Percentiles rank a stretch among this genome's conserved stretches.
phyloP scores from a whole-genome alignment of 1,140 invertebrate genomes.

The Diorhabda elongata region DNA sequence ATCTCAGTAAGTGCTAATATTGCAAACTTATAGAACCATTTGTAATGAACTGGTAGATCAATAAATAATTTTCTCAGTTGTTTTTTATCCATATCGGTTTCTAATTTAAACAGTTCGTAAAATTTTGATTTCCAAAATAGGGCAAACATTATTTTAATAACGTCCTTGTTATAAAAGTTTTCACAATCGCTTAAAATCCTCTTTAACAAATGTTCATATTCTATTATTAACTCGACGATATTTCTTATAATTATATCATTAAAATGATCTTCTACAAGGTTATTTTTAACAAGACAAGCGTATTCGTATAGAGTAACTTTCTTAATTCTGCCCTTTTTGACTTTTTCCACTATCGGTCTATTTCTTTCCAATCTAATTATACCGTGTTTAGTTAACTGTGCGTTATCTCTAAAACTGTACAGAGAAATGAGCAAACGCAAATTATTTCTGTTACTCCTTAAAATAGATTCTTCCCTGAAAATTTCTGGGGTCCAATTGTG shows the following conservation, averaged over 20 bases:
- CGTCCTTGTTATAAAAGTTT: conserved; percentile 19
- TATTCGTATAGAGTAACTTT: conserved; percentile 31
- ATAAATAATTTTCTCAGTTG: conserved; percentile 5
- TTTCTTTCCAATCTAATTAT: not conserved
- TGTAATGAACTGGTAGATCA: conserved; percentile 50
- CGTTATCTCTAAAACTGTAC: conserved; percentile 9
- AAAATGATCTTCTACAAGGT: conserved; percentile 39
- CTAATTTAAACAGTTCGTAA: conserved; percentile 23
- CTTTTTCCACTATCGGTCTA: conserved; percentile 6
- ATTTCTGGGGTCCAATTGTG: conserved; percentile 33
- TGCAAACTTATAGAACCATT: conserved; percentile 55
- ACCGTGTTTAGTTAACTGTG: too few species aligned
- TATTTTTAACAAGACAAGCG: conserved; percentile 28
- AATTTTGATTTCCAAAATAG: conserved; percentile 33
- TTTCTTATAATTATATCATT: conserved; percentile 34
- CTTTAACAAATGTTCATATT: conserved; percentile 31
- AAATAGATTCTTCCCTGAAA: conserved; percentile 3
- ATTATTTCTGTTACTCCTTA: conserved; percentile 26
- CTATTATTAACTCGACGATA: conserved; percentile 28
- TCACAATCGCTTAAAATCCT: not conserved
- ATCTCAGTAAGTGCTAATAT: conserved; percentile 43
- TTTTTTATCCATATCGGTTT: conserved; percentile 6
- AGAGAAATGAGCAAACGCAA: conserved; percentile 20
- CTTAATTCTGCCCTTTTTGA: conserved; percentile 6
- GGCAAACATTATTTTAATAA: conserved; percentile 28